Base-by-base conservation (phyloP, 1,140 invertebrate species). In the Eurosta solidaginis region DNA sequence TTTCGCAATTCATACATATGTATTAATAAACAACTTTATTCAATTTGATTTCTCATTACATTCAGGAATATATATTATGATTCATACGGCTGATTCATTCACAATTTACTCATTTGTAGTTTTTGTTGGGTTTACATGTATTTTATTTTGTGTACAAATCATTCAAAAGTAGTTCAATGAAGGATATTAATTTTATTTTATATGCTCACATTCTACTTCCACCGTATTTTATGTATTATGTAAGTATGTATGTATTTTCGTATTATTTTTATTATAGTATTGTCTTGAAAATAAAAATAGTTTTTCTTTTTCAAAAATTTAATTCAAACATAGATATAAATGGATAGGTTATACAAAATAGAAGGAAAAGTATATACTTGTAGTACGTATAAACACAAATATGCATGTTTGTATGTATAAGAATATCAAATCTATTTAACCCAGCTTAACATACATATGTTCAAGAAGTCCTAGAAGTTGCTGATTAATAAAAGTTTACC, bases 21-120 rank as follows among this genome's bases (percentile, higher is more conserved):
- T n/a, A 68, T 68, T 68, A 68, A 68, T 68, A 68, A 68, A 68
- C 59, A 68, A 68, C 59, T 68, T 68, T 68, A 68, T 68, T 68
- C 59, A 68, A 68, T 68, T 68, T 68, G 59, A 68, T 68, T 68
- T 68, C 59, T 68, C 59, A 40, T 68, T 68, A 68, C 59, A 68
- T 68, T 68, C 59, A 68, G 59, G 59, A 68, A 68, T 68, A 68
- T 68, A 68, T 68, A 20, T 7, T 68, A 36, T 52, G 59, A 68
- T 68, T 68, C 59, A 68, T 68, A 68, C 59, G 59, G 59, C 59
- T 27, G 59, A 68, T 68, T 68, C 59, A 68, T 68, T 68, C 59
- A 68, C 59, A 68, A 68, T 68, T 68, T 68, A 68, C 59, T 68
- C 59, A 40, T 68, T 68, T 68, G 22, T 40, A 40, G n/a, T 33